Evolutionary conservation across 2,888 invertebrate species (phyloP), one percentile per base, ranked within the genome.

Genomic region (Antitype chi): DNA sequence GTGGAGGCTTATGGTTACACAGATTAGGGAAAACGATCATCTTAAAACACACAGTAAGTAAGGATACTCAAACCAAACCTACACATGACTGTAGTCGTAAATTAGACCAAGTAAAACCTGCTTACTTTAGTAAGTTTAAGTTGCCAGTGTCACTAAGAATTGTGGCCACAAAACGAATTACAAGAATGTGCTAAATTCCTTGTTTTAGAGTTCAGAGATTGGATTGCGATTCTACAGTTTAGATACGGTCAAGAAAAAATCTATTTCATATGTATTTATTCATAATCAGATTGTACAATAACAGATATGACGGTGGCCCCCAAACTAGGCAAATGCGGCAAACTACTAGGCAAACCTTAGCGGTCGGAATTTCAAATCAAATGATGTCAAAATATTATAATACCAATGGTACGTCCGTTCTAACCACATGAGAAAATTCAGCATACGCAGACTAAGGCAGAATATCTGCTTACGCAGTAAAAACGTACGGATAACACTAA

Each of bases 401-500:
- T 25, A 25, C 0, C 20, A 28, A 68, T 28, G 47, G n/a, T n/a
- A 20, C 23, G 20, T 47, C 53, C 17, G 11, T 15, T 20, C 4
- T 13, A 49, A n/a, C 43, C 49, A 66, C 52, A 55, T 17, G 55
- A 52, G 43, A 67, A 73, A 55, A 71, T 67, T 70, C 49, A 28
- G 52, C 28, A 38, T 17, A 47, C 59, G 32, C 38, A 11, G 63
- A 17, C 49, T 47, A 53, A 68, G 6, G 43, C n/a, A 38, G 60
- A 74, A 66, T 60, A 60, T 74, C 38, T 70, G 64, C 63, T 43
- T 55, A 60, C 43, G 23, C 32, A 84, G 74, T 60, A 49, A 74
- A 64, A 78, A 55, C 20, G 1, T 64, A 68, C 57, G 49, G 60
- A 78, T 23, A 60, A 60, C 25, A 15, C 23, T 64, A 55, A 47